Base-by-base conservation (phyloP, 2,797 vertebrate species). In the Lutra lutra region DNA sequence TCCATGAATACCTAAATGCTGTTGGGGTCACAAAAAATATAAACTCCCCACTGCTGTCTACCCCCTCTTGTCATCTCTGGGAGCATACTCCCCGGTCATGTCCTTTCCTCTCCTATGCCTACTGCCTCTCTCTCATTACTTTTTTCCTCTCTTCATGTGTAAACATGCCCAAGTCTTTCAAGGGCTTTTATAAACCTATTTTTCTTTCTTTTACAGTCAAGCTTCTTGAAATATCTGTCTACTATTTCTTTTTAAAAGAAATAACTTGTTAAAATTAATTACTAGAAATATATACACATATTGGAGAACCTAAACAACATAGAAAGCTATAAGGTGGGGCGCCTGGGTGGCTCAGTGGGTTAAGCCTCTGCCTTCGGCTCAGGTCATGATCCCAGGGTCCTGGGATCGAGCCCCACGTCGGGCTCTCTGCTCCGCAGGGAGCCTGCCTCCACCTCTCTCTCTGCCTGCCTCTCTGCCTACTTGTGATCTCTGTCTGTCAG, bases 241-340 rank as follows among this genome's bases (percentile, higher is more conserved):
- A 40, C 7, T 25, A 3, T 58, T 58, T 78, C 20, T 87, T 85
- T 60, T 97, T 35, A 70, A 88, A 85, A 86, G 40, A 80, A 95
- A 27, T 0, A 11, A 40, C 32, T 48, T 89, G 5, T 80, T 77
- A 78, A 95, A 83, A 87, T 79, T 46, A 51, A 79, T 85, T 51
- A 27, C 56, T 35, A 7, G 48, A 88, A 95, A 85, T 70, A 88
- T 6, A 48, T 32, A 80, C 12, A 84, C 15, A 73, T 88, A 86
- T 86, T 56, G 46, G 54, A 96, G 77, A 87, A 91, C 1, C 17
- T 54, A 11, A 66, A 68, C 86, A 80, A 78, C 46, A 66, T 5
- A 56, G 20, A 56, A 51, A 23, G 25, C 4, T 82, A 66, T 60
- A 75, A 89, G 27, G 40, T 38, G 38, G 38, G 38, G 38, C 38